These are phyloP conservation scores for Platysteira castanea DNA, from an alignment of 2,113 vertebrate genomes.

Conservation along the genomic window DNA sequence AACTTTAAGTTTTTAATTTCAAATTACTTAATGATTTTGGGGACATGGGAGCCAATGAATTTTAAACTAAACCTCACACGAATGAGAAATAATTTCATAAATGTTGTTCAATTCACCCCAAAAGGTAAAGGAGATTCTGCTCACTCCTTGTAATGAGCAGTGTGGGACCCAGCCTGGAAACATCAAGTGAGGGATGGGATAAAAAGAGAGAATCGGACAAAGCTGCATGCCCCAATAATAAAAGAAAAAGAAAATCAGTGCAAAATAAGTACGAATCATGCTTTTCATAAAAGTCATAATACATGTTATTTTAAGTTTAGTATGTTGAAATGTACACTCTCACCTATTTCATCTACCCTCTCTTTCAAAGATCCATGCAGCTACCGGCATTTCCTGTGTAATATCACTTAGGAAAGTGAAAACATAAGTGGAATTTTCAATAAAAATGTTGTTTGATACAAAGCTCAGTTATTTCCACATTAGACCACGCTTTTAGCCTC, in stretches of 20 bases:
- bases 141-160: background rate
- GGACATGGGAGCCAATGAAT: background rate
- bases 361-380: constrained; percentile 29
- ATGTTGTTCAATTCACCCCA: background rate
- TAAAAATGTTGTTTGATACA: constrained; percentile 14
- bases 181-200: background rate
- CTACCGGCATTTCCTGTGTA: constrained; percentile 42
- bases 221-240: background rate
- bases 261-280: background rate
- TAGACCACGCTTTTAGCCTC: background rate
- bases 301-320: background rate
- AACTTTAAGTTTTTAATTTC: constrained; percentile 70
- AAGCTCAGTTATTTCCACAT: constrained; percentile 1
- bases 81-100: background rate
- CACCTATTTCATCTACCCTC: constrained; percentile 21
- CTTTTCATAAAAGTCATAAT: background rate
- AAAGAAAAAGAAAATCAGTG: background rate
- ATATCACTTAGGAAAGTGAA: constrained; percentile 49
- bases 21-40: constrained; percentile 51
- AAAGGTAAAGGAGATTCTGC: background rate
- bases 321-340: constrained; percentile 20
- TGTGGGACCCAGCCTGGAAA: background rate
- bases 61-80: background rate
- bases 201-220: background rate
- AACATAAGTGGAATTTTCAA: constrained; percentile 60